Evolutionary conservation across 37 sponge, comb jelly and placozoan species (phyloP).

Genomic region (Halisarca cf. caerulea): DNA sequence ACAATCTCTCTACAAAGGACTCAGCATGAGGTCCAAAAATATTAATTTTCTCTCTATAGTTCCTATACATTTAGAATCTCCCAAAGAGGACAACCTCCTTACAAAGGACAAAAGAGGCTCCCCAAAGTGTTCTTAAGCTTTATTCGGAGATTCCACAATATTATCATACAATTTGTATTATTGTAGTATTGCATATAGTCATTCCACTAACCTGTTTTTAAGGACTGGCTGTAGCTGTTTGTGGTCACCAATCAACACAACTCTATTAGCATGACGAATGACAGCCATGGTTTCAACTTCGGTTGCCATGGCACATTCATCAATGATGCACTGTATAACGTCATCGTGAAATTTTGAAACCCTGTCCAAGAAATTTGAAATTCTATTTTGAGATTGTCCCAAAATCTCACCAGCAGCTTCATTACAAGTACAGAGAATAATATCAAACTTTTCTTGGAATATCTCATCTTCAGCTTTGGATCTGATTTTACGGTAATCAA

Average conservation of each 20-base stretch:
- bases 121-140: too few relatives aligned
- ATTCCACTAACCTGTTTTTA: not conserved
- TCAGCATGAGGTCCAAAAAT: too few relatives aligned
- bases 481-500: not conserved
- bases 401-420: not conserved
- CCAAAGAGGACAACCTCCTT: too few relatives aligned
- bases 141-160: too few relatives aligned
- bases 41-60: too few relatives aligned
- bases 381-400: too few relatives aligned
- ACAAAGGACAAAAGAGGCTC: too few relatives aligned
- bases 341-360: not conserved
- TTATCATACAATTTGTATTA: too few relatives aligned
- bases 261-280: constrained; percentile 28
- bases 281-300: constrained; percentile 65
- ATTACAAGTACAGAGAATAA: constrained; percentile 26
- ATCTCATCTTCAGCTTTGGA: not conserved
- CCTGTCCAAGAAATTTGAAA: too few relatives aligned
- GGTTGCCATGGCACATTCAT: constrained; percentile 67
- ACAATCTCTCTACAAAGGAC: too few relatives aligned
- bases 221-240: constrained; percentile 53
- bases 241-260: constrained; percentile 76
- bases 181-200: too few relatives aligned
- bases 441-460: not conserved
- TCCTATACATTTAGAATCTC: too few relatives aligned
- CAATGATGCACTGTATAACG: constrained; percentile 41